Percentiles rank a stretch among this genome's conserved stretches.
Conservation (phyloP, 2,797 vertebrate species). For the Sebastes taczanowskii region DNA sequence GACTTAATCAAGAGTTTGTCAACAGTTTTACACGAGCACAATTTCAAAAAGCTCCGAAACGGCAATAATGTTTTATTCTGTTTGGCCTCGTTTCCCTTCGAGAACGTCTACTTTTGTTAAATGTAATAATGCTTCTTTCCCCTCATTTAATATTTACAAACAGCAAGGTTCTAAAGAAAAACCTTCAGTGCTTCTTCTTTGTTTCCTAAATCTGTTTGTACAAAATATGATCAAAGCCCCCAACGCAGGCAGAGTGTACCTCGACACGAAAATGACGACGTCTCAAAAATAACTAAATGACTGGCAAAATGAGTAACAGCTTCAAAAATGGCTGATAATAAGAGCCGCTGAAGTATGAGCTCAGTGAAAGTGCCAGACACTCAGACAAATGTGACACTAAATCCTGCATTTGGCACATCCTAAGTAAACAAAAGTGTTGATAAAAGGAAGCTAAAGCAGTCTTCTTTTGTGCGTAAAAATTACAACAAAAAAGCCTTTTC, state of each 20-base stretch:
- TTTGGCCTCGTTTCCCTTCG: slow-evolving; percentile 24
- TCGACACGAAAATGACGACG: slow-evolving; percentile 35
- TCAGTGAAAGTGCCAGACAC: slow-evolving; percentile 66
- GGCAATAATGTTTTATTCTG: slow-evolving; percentile 18
- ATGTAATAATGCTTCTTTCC: slow-evolving; percentile 24
- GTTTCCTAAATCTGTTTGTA: slow-evolving; percentile 64
- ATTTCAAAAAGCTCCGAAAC: slow-evolving; percentile 6
- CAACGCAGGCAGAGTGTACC: slow-evolving; percentile 29
- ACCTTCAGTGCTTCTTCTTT: slow-evolving; percentile 38
- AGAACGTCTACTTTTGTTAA: slow-evolving; percentile 37
- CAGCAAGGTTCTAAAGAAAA: slow-evolving; percentile 34
- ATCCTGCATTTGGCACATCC: slow-evolving; percentile 71
- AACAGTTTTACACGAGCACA: slow-evolving; percentile 20
- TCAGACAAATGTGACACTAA: slow-evolving; percentile 76
- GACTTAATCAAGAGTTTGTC: slow-evolving; percentile 18
- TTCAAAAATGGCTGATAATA: slow-evolving; percentile 71
- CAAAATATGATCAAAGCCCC: slow-evolving; percentile 66
- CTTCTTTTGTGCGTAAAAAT: slow-evolving; percentile 51
- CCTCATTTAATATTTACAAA: slow-evolving; percentile 68
- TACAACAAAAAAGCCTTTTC: slow-evolving; percentile 5
- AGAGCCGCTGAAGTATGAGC: slow-evolving; percentile 55
- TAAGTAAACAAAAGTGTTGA: slow-evolving; percentile 74
- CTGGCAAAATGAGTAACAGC: slow-evolving; percentile 66
- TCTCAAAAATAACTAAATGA: slow-evolving; percentile 67
- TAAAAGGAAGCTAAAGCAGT: slow-evolving; percentile 60